These are phyloP conservation scores for Drosophila pallidifrons DNA, from an alignment of 1,140 invertebrate species.

Conservation along the genomic window DNA sequence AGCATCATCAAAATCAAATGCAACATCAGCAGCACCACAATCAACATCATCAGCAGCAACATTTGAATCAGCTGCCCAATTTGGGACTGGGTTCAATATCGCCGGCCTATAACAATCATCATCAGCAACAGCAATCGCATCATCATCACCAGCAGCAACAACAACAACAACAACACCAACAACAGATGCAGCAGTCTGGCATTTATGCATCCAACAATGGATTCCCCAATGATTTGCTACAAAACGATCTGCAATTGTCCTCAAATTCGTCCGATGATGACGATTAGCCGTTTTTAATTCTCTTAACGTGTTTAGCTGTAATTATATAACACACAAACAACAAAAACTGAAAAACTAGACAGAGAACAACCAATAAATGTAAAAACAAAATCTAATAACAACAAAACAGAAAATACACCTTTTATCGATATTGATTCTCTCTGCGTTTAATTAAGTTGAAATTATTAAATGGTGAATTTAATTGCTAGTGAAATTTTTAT, in stretches of 20 bases:
- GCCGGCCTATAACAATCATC: slow-evolving; percentile 77
- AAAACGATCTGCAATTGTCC: slow-evolving; percentile 90
- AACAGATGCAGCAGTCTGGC: slow-evolving; percentile 65
- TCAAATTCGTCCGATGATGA: slow-evolving; percentile 84
- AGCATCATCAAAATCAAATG: slow-evolving; percentile 29
- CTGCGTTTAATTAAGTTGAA: slow-evolving; percentile 71
- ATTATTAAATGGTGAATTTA: slow-evolving; percentile 79
- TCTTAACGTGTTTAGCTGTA: slow-evolving; percentile 37
- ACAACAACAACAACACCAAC: slow-evolving; percentile 68
- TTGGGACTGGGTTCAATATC: slow-evolving; percentile 55
- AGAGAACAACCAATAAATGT: slow-evolving; percentile 6
- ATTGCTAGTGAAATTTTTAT: slow-evolving; percentile 81
- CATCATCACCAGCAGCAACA: slow-evolving; percentile 66
- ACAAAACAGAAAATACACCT: slow-evolving; percentile 35
- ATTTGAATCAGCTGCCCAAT: slow-evolving; percentile 56
- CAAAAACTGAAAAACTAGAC: neutral
- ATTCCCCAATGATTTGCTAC: slow-evolving; percentile 87
- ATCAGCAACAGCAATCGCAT: slow-evolving; percentile 61
- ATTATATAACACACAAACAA: slow-evolving; percentile 18
- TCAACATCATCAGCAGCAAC: slow-evolving; percentile 49
- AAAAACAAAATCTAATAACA: neutral
- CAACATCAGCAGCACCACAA: slow-evolving; percentile 24
- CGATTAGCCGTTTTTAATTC: slow-evolving; percentile 63
- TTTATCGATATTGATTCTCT: slow-evolving; percentile 71
- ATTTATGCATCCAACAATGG: slow-evolving; percentile 82